Evolutionary conservation across 2,888 invertebrate species (phyloP).

Genomic region (Orthosia gracilis): DNA sequence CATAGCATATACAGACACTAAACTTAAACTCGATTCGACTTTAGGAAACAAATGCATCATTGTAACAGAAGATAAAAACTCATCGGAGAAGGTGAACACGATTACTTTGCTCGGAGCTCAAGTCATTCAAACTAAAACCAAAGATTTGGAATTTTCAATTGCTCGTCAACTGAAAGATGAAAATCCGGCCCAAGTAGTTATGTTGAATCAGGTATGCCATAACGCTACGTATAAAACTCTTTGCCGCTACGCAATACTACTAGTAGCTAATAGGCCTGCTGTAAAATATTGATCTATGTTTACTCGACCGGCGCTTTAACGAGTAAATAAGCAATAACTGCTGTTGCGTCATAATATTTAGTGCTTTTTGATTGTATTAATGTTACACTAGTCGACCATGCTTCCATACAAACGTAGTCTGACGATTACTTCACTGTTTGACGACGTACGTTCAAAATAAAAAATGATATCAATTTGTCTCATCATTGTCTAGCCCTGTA

Average conservation of each 20-base stretch:
- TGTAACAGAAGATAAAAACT: slow-evolving; percentile 99
- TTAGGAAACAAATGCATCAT: slow-evolving; percentile 96
- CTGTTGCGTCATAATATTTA: background rate
- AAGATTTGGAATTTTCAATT: slow-evolving; percentile 42
- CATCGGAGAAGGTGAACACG: slow-evolving; percentile 97
- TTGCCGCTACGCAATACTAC: background rate
- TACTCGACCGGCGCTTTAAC: background rate
- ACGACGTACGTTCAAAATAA: no score
- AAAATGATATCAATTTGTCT: no score
- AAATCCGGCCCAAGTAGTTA: slow-evolving; percentile 61
- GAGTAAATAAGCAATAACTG: background rate
- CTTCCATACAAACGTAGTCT: no score
- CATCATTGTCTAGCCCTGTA: no score
- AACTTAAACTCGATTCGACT: slow-evolving; percentile 14
- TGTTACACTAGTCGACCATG: no score
- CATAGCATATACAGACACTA: background rate
- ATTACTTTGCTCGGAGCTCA: slow-evolving; percentile 97
- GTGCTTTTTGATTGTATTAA: background rate
- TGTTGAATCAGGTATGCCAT: slow-evolving; percentile 87
- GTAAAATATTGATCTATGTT: background rate
- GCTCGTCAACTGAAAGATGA: slow-evolving; percentile 57
- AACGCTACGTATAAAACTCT: background rate
- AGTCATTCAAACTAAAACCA: slow-evolving; percentile 93
- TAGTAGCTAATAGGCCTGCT: background rate
- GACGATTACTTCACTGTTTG: no score